phyloP scores from a whole-genome alignment of 2,797 vertebrate species.

The Sternotherus odoratus region DNA sequence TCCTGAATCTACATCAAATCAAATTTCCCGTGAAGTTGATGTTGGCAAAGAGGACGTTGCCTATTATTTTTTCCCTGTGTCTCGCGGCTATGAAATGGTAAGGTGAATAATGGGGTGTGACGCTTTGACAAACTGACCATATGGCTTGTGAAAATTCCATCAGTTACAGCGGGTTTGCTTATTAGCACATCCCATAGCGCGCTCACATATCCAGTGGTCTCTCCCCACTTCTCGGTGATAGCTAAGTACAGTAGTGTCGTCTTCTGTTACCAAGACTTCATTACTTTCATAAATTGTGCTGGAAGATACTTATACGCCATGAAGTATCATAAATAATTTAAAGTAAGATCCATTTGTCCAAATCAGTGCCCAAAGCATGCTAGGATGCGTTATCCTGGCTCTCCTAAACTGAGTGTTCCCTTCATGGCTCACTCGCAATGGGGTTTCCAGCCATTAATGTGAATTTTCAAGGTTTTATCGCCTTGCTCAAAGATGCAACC shows the following conservation, averaged over 20 bases:
- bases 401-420: not conserved
- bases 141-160: accelerated
- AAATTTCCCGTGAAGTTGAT: not conserved
- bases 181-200: not conserved
- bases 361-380: not conserved
- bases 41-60: not conserved
- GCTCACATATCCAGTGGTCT: not conserved
- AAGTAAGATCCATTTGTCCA: not conserved
- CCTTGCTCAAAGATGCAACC: not conserved
- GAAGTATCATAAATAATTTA: not conserved
- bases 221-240: accelerated
- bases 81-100: not conserved
- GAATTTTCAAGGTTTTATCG: not conserved
- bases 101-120: not conserved
- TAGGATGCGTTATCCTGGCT: not conserved
- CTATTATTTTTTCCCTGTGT: conserved; percentile 33
- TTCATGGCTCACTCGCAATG: not conserved
- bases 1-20: not conserved
- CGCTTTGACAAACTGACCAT: not conserved
- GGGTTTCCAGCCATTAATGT: not conserved
- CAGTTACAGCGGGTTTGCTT: not conserved
- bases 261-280: not conserved
- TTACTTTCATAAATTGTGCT: not conserved
- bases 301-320: not conserved
- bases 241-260: not conserved